Evolutionary conservation across 2,888 invertebrate genomes (phyloP), one percentile per base, ranked within the genome.

Genomic region (Hetaerina titia): DNA sequence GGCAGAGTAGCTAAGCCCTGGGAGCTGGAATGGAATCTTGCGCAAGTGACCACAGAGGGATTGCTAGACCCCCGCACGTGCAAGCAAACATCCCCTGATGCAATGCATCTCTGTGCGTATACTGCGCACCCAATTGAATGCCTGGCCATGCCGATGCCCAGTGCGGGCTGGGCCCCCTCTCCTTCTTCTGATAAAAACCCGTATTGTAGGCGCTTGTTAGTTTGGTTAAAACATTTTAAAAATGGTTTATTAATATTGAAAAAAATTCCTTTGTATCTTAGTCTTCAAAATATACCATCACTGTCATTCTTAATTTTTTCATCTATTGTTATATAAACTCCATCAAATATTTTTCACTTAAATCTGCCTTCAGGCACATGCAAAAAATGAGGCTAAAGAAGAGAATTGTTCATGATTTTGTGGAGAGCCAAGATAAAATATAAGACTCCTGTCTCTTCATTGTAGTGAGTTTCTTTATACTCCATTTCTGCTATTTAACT

Each of bases 271-370:
- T 92, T 92, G 64, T 74, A 69, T 92, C 92, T 69, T 69, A 69
- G 92, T 92, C 92, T 92, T 92, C 92, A 92, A 92, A 92, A 92
- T 92, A 92, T 92, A 92, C 92, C 92, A 92, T 92, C 92, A 92
- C 69, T 92, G 92, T 57, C 92, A 69, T 92, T 92, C 92, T 92
- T 69, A 45, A 89, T 69, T 92, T 92, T 92, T 92, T 92, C 63
- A 90, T 64, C 56, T 56, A 92, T 90, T 74, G 69, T 63, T 92
- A 74, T 92, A 92, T 92, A 92, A 92, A 92, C 69, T 69, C 92
- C 69, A 92, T 92, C 92, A 57, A 92, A 92, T 92, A 92, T 92
- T 69, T 56, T 81, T 92, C 92, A 45, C 69, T 92, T 45, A 74
- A 64, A 56, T 64, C 9, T 74, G 64, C 92, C 69, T 56, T 69